Evolutionary conservation across 2,797 vertebrate genomes (phyloP).

Genomic region (Gymnothorax reevesii): DNA sequence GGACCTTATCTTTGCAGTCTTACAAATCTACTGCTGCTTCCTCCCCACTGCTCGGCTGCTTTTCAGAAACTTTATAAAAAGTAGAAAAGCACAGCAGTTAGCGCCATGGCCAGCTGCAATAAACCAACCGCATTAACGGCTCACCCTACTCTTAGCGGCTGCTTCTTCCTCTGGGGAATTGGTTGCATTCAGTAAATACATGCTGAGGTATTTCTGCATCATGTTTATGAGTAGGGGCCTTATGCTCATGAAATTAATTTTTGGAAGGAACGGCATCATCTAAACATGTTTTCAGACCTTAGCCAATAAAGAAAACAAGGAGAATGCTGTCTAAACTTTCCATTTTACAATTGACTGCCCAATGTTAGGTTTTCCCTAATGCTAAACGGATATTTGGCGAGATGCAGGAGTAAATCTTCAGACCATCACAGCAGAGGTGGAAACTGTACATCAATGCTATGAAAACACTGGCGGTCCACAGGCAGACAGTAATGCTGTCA

Average conservation of each 20-base stretch:
- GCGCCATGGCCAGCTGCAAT: conserved; percentile 33
- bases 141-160: conserved; percentile 42
- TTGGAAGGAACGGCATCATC: conserved; percentile 11
- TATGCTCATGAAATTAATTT: conserved; percentile 44
- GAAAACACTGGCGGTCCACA: not conserved
- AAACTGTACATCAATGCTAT: conserved; percentile 23
- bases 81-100: conserved; percentile 24
- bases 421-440: conserved; percentile 31
- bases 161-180: conserved; percentile 34
- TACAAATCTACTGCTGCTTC: conserved; percentile 23
- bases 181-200: conserved; percentile 42
- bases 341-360: conserved; percentile 41
- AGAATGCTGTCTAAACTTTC: conserved; percentile 48
- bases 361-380: conserved; percentile 50
- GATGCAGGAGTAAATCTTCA: conserved; percentile 29
- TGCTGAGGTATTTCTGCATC: conserved; percentile 34
- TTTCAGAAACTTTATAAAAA: conserved; percentile 26
- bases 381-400: conserved; percentile 34
- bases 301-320: conserved; percentile 47
- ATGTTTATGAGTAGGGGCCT: conserved; percentile 50
- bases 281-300: conserved; percentile 24
- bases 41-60: conserved; percentile 33
- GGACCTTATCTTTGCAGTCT: conserved; percentile 33
- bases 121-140: conserved; percentile 38
- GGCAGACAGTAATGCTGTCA: not conserved